Evolutionary conservation across 37 sponge, comb jelly and placozoan species (phyloP).

Genomic region (Aphrocallistes beatrix): DNA sequence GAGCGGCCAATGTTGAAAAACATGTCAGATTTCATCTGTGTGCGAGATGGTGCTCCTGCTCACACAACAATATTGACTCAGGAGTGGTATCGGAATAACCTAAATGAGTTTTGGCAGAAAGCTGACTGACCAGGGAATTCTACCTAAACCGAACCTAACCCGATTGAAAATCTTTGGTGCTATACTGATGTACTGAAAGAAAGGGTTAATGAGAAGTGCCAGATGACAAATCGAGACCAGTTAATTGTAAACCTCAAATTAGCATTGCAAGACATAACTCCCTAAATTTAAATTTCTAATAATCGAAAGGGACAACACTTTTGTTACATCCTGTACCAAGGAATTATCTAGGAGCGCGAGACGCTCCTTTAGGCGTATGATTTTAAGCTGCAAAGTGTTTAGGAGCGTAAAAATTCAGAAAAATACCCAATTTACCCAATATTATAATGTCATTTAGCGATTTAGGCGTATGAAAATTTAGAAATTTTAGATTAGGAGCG

Average conservation of each 20-base stretch:
- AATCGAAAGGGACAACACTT: no score
- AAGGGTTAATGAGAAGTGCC: neutral
- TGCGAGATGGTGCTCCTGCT: neutral
- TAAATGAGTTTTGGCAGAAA: neutral
- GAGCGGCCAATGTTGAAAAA: neutral
- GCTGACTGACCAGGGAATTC: neutral
- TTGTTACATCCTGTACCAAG: no score
- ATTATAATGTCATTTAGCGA: no score
- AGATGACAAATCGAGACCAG: no score
- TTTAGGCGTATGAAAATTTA: no score
- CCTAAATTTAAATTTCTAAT: no score
- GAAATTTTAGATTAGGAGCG: no score
- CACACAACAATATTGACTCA: neutral
- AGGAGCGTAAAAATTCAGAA: no score
- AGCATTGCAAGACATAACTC: neutral
- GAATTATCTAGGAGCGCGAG: no score
- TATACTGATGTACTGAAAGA: neutral
- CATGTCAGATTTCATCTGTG: neutral
- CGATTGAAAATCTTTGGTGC: neutral
- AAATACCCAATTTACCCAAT: no score
- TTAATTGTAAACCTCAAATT: neutral
- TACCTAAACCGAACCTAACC: neutral
- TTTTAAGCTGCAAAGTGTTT: no score
- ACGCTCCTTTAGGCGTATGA: no score
- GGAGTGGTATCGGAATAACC: neutral